A percentile compares a stretch with the other conserved stretches of the same genome.
phyloP scores from a whole-genome alignment of 2,113 vertebrate species.

The Tautogolabrus adspersus region DNA sequence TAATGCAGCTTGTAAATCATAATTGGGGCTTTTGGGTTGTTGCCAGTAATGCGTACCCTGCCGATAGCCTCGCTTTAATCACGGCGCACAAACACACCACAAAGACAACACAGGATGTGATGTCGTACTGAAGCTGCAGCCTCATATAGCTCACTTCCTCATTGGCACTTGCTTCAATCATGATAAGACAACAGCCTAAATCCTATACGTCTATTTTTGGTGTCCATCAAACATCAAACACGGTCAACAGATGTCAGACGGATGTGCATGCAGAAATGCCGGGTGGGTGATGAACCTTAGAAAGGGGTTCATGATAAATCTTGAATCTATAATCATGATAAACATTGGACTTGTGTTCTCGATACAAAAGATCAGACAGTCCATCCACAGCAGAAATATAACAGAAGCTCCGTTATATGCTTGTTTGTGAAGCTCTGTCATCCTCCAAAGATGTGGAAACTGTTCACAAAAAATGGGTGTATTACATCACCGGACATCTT shows the following conservation, averaged over 20 bases:
- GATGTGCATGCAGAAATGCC: neutral
- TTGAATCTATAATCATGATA: neutral
- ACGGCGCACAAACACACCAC: constrained; percentile 55
- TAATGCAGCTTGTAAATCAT: constrained; percentile 80
- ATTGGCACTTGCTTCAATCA: constrained; percentile 4
- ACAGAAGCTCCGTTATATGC: no score
- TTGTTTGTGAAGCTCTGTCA: no score
- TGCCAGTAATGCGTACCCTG: constrained; percentile 60
- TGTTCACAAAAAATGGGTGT: no score
- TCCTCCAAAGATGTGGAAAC: no score
- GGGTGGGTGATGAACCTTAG: no score
- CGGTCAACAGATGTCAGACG: constrained; percentile 16
- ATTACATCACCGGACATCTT: no score
- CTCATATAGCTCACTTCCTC: constrained; percentile 51
- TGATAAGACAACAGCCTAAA: constrained; percentile 21
- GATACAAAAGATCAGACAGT: neutral
- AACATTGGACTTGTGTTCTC: no score
- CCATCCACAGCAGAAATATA: neutral
- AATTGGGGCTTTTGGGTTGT: constrained; percentile 59
- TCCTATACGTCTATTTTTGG: constrained; percentile 26
- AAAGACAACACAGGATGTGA: constrained; percentile 75
- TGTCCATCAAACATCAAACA: constrained; percentile 20
- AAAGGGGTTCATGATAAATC: neutral
- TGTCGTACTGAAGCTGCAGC: constrained; percentile 32
- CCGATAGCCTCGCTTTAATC: constrained; percentile 64